Base-by-base conservation (phyloP, 2,113 vertebrate species). In the Vidua chalybeata region DNA sequence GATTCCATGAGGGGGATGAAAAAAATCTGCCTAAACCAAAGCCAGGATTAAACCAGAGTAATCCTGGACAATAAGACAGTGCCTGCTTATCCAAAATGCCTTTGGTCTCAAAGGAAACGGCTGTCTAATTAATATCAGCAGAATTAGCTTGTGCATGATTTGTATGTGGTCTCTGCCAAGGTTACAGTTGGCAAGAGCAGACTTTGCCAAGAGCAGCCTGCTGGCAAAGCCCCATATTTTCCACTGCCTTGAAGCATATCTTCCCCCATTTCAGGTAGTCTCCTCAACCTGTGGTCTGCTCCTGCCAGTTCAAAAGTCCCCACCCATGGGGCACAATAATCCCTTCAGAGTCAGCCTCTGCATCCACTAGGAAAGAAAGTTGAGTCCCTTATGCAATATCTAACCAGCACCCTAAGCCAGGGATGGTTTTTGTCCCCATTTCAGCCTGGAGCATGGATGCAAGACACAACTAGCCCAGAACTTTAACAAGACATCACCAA, bases 391-490 rank as follows among this genome's bases (percentile, higher is more conserved):
- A 80, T 7, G 45, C 79, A 95, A 86, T 46, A 43, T 45, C 58
- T 72, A 75, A 84, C 14, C 52, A 92, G 13, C 5, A 8, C 48
- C 67, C 49, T 59, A 74, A 95, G 16, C 21, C 33, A 71, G 68
- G 43, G 56, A 30, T 33, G 66, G 7, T 33, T 76, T 89, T 76
- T 84, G 79, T 71, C 54, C 48, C 56, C 24, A 18, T 85, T 90
- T 78, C 48, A 94, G 90, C 90, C 76, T 78, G 55, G 8, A 84
- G 73, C 75, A 66, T 20, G 14, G 23, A 15, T 56, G 26, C 97
- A 97, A 94, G 97, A 94, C 30, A 77, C 73, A 82, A 35, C 96
- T 87, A 91, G 97, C 87, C 87, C 58, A 59, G 28, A 76, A 63
- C 30, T 94, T 94, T 69, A 89, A 79, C 68, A 90, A 90, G 84